Evolutionary conservation across 2,113 vertebrate species (phyloP), one percentile per base, ranked within the genome.

Genomic region (Dicaeum eximium): DNA sequence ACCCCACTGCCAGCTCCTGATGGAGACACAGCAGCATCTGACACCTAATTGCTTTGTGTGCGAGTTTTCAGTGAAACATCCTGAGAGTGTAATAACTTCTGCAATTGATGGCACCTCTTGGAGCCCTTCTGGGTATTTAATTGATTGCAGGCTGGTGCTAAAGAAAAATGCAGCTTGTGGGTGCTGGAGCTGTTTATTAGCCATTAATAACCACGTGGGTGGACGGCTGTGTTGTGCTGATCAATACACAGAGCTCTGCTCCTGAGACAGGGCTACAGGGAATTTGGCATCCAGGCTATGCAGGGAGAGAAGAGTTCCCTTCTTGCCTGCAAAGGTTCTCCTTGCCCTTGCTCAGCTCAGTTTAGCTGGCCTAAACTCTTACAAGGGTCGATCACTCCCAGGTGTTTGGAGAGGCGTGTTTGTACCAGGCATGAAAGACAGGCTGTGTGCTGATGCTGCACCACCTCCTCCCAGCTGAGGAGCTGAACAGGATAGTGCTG

Each of bases 151-250:
- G n/a, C 54, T 92, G 70, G 18, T 47, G 22, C 44, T 72, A 10
- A 77, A 79, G 90, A 86, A 84, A 95, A 96, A 88, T 93, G 54
- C 44, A 83, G 72, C 75, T 92, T 75, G 48, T 80, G 53, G 45
- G 13, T 81, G 16, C 74, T 81, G 15, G 64, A 81, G 75, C 61
- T 84, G 67, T 71, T 95, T 80, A 78, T 86, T 92, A 90, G 30
- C 75, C 72, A 57, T 95, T 80, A 92, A 78, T 85, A 92, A 80
- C 23, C 31, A 28, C 0, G 61, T 79, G 84, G 85, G 90, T 37
- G 90, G 94, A 92, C 58, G 80, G 35, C 62, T 85, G 35, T 14
- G 2, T 57, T 87, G 64, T 82, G n/a, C 81, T 75, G 87, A 87
- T 88, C 91, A 70, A 90, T 74, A 44, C 8, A 31, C 16, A 58